Evolutionary conservation across 1,140 invertebrate species (phyloP).

Genomic region (Caenorhabditis inopinata): DNA sequence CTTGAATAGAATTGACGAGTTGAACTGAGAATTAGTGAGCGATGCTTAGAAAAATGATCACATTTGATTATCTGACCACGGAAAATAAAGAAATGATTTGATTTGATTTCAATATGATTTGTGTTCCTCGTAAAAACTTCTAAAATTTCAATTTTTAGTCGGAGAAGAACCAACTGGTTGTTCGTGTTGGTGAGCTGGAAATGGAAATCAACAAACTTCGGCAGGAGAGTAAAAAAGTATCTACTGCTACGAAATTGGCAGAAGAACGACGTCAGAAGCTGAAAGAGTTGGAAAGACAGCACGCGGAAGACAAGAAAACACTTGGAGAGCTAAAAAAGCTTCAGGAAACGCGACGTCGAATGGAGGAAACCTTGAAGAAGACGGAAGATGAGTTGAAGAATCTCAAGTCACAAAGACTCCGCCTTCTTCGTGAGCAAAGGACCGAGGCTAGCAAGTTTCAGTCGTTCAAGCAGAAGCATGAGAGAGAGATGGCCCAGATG

Average conservation of each 20-base stretch:
- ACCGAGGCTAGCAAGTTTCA: neutral
- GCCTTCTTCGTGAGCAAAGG: neutral
- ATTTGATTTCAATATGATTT: too few relatives aligned
- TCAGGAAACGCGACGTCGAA: neutral
- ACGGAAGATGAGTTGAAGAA: constrained; percentile 27
- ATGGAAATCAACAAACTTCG: constrained; percentile 8
- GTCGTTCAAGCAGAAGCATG: constrained; percentile 5
- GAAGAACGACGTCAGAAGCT: constrained; percentile 41
- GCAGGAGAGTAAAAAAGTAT: neutral
- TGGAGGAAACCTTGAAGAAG: constrained; percentile 33
- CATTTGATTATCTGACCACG: neutral
- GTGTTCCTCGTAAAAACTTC: too few relatives aligned
- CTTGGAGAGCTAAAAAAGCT: constrained; percentile 30
- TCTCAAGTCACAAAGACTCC: neutral
- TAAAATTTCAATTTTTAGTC: too few relatives aligned
- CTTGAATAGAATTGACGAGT: neutral
- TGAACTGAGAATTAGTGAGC: too few relatives aligned
- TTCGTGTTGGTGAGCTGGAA: neutral
- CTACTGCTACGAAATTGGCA: neutral
- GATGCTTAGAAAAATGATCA: too few relatives aligned
- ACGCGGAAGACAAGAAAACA: constrained; percentile 27
- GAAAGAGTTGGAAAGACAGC: constrained; percentile 40
- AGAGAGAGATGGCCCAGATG: neutral
- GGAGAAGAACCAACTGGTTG: neutral
- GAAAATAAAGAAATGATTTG: neutral